phyloP scores from a whole-genome alignment of 2,797 vertebrate species.

The Luscinia megarhynchos region DNA sequence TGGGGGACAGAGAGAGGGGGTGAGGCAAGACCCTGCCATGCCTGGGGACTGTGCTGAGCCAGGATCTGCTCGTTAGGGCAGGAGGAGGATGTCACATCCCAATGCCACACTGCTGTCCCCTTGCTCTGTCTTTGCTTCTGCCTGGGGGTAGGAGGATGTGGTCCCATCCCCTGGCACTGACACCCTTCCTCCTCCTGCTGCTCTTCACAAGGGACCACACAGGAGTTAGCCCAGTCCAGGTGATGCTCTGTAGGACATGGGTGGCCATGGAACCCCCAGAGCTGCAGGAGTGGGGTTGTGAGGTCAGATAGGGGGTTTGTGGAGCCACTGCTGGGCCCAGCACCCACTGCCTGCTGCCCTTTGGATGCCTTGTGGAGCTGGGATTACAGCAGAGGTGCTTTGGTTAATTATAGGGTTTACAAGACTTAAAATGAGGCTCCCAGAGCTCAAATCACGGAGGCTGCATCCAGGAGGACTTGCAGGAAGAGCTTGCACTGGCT shows the following conservation, averaged over 20 bases:
- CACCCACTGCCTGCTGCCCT: not conserved
- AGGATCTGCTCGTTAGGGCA: not conserved
- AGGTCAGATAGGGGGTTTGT: fast-evolving
- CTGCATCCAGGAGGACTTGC: not conserved
- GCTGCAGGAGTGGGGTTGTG: fast-evolving
- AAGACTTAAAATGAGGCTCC: not conserved
- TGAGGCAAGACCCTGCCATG: not conserved
- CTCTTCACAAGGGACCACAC: not conserved
- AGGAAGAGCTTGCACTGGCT: not conserved
- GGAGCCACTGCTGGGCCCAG: not conserved
- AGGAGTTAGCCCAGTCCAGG: fast-evolving
- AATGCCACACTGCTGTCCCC: not conserved
- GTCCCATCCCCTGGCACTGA: not conserved
- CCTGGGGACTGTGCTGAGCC: not conserved
- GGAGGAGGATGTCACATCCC: not conserved
- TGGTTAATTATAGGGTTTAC: not conserved
- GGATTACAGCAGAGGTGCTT: not conserved
- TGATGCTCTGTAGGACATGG: not conserved
- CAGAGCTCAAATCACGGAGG: not conserved
- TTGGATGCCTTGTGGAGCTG: not conserved
- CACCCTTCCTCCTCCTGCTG: not conserved
- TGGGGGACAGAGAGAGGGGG: conserved; percentile 49
- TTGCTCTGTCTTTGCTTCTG: not conserved
- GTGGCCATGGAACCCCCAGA: not conserved
- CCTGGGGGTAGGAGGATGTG: fast-evolving